These are phyloP conservation scores for Anguilla rostrata DNA, from an alignment of 2,113 vertebrate species.

Conservation along the genomic window DNA sequence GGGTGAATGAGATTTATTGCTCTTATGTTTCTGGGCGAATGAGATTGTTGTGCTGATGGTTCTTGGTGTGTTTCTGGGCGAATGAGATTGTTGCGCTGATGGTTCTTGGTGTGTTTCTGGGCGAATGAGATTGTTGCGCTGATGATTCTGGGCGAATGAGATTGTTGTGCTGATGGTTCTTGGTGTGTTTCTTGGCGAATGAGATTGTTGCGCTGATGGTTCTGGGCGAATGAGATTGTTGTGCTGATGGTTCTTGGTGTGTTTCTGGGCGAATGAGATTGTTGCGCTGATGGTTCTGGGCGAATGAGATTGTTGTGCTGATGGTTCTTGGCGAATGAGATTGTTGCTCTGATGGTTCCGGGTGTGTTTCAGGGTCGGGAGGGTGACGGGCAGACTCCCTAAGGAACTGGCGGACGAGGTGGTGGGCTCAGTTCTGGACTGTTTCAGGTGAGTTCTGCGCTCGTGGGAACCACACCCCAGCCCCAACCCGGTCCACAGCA, in stretches of 20 bases:
- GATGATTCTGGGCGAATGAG: too few species aligned
- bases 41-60: too few species aligned
- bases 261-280: too few species aligned
- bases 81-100: neutral
- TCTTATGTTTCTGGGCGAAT: too few species aligned
- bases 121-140: slow-evolving; percentile 24
- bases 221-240: too few species aligned
- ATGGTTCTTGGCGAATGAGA: neutral
- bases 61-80: too few species aligned
- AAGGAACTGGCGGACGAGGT: slow-evolving; percentile 92
- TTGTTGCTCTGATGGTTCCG: neutral
- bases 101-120: slow-evolving; percentile 55
- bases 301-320: slow-evolving; percentile 37
- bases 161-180: neutral
- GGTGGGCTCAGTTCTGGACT: slow-evolving; percentile 89
- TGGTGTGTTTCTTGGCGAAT: neutral
- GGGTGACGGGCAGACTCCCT: slow-evolving; percentile 90
- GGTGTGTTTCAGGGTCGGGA: slow-evolving; percentile 76
- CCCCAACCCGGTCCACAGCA: neutral
- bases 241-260: too few species aligned
- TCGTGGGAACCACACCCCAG: neutral
- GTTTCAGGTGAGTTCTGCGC: slow-evolving; percentile 80
- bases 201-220: too few species aligned
- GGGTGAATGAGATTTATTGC: slow-evolving; percentile 57
- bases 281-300: slow-evolving; percentile 57